Percentiles rank a stretch among this genome's conserved stretches.
These are phyloP conservation scores for Ranitomeya variabilis DNA, from an alignment of 2,113 vertebrate species.

Conservation along the genomic window DNA sequence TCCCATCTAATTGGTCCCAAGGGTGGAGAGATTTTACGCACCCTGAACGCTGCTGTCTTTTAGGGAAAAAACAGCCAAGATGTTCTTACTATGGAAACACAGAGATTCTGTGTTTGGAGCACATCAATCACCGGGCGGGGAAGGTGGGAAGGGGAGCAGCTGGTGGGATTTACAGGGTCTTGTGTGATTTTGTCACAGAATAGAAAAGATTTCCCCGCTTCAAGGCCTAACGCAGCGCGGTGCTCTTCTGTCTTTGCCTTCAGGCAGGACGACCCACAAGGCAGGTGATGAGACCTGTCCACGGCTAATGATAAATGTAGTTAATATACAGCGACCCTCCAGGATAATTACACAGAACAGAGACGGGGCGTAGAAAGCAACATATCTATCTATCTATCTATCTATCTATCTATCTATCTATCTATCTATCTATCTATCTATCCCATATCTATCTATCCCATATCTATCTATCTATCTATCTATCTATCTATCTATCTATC, in stretches of 20 bases:
- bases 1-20: slow-evolving; percentile 67
- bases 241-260: not conserved
- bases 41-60: slow-evolving; percentile 58
- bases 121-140: slow-evolving; percentile 35
- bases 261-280: slow-evolving; percentile 36
- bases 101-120: not conserved
- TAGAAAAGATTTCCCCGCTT: slow-evolving; percentile 60
- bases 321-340: slow-evolving; percentile 31
- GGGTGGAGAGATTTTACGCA: slow-evolving; percentile 63
- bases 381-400: not conserved
- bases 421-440: not conserved
- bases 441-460: not conserved
- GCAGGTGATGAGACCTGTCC: slow-evolving; percentile 27
- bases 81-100: not conserved
- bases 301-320: slow-evolving; percentile 40
- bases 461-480: too few species aligned
- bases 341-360: not conserved
- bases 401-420: slow-evolving; percentile 4
- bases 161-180: slow-evolving; percentile 55
- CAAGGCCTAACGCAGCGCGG: slow-evolving; percentile 27
- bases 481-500: too few species aligned
- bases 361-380: not conserved
- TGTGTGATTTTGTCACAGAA: slow-evolving; percentile 47
- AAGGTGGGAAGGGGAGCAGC: slow-evolving; percentile 62
- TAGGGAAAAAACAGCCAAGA: not conserved